Percentiles rank a stretch among this genome's conserved stretches.
Evolutionary conservation across 2,888 invertebrate species (phyloP).

Genomic region (Stenichneumon culpator): DNA sequence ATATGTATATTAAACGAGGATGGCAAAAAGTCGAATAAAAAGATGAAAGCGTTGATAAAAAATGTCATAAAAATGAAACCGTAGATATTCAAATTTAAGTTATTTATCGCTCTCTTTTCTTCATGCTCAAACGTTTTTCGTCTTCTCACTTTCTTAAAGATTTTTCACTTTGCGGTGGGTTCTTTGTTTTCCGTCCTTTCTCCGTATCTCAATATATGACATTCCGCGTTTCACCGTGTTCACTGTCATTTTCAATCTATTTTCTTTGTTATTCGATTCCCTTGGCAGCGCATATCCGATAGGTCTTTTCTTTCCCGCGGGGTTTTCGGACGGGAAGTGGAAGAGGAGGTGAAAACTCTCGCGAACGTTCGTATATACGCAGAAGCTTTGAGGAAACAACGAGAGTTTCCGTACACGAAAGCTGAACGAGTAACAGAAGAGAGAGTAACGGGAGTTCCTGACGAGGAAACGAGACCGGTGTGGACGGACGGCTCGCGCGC

Average conservation of each 20-base stretch:
- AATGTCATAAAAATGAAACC: constrained; percentile 24
- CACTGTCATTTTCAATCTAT: constrained; percentile 51
- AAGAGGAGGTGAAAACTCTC: constrained; percentile 32
- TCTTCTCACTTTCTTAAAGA: constrained; percentile 15
- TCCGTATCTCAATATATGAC: constrained; percentile 9
- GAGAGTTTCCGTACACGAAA: constrained; percentile 33
- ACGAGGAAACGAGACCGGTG: constrained; percentile 29
- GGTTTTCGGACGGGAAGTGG: neutral
- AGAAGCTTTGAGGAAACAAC: constrained; percentile 43
- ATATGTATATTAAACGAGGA: constrained; percentile 20
- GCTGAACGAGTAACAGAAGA: constrained; percentile 22
- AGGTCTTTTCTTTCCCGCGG: constrained; percentile 10
- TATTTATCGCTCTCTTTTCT: neutral
- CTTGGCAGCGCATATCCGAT: neutral
- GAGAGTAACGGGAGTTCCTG: constrained; percentile 17
- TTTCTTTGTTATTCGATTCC: constrained; percentile 31
- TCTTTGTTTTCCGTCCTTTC: constrained; percentile 14
- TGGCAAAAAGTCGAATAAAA: constrained; percentile 10
- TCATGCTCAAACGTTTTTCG: neutral
- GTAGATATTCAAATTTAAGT: constrained; percentile 4
- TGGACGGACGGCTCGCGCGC: constrained; percentile 55
- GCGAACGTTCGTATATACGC: constrained; percentile 24
- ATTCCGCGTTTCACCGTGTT: constrained; percentile 24
- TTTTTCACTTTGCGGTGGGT: neutral
- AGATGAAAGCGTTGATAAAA: constrained; percentile 12